Percentiles rank a stretch among this genome's conserved stretches.
Conservation (phyloP, 2,113 vertebrate genomes). For the Leucopsar rothschildi region DNA sequence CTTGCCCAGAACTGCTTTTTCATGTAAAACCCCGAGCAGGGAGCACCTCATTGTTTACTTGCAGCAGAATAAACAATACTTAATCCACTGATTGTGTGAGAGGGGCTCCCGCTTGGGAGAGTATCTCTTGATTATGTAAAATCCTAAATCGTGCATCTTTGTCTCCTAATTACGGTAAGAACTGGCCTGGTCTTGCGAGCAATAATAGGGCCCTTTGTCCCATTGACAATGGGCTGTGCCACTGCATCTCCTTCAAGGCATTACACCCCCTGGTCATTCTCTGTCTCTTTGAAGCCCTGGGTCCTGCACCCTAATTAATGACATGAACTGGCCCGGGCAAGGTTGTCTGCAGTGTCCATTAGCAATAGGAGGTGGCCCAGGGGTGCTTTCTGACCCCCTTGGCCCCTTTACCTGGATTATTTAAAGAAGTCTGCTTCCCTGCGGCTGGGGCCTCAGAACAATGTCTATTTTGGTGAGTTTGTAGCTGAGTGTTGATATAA, state of each 20-base stretch:
- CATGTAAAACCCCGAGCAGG: neutral
- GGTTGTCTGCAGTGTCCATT: neutral
- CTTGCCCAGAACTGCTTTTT: constrained; percentile 5
- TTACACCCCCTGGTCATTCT: neutral
- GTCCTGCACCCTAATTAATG: constrained; percentile 12
- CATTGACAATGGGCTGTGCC: neutral
- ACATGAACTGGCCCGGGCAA: neutral
- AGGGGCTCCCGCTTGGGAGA: constrained; percentile 1
- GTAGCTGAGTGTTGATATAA: constrained; percentile 36
- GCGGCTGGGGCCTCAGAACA: constrained; percentile 1
- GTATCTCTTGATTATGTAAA: constrained; percentile 48
- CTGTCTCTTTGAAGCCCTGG: constrained; percentile 4
- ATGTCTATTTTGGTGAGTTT: constrained; percentile 46
- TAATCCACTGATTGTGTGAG: constrained; percentile 61
- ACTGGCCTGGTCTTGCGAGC: neutral
- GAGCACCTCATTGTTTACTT: constrained; percentile 52
- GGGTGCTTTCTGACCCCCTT: neutral
- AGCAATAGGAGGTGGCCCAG: neutral
- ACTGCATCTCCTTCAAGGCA: neutral
- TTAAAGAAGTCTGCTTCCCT: neutral
- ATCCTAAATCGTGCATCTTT: constrained; percentile 32
- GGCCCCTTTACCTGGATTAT: neutral
- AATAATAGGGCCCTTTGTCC: constrained; percentile 29
- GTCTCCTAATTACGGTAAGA: constrained; percentile 45
- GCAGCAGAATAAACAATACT: constrained; percentile 56